Evolutionary conservation across 2,113 vertebrate genomes (phyloP).

Genomic region (Solea senegalensis): DNA sequence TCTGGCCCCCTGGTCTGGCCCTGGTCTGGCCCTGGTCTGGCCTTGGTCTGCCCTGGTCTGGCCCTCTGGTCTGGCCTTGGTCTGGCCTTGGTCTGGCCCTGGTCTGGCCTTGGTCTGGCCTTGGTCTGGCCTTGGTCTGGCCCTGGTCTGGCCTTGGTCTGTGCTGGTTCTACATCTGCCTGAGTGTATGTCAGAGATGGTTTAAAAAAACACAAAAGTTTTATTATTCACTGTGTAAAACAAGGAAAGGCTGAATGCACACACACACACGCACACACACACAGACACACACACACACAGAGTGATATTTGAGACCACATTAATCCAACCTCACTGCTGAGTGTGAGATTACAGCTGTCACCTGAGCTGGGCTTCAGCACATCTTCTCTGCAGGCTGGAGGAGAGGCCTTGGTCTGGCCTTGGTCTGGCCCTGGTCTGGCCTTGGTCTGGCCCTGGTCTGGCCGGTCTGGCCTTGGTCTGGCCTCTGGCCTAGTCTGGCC

Average conservation of each 20-base stretch:
- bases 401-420: no score
- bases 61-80: no score
- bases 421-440: no score
- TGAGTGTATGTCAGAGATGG: not conserved
- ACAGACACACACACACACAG: no score
- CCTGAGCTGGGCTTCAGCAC: not conserved
- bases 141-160: not conserved
- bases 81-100: no score
- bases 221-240: conserved; percentile 11
- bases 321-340: conserved; percentile 43
- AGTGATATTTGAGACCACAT: conserved; percentile 56
- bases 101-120: not conserved
- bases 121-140: no score
- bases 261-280: not conserved
- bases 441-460: no score
- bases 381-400: not conserved
- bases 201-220: not conserved
- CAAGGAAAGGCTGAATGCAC: not conserved
- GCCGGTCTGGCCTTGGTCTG: no score
- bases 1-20: no score
- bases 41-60: not conserved
- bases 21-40: no score
- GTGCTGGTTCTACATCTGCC: not conserved
- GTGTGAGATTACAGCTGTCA: conserved; percentile 14
- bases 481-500: no score